Conservation (phyloP, 2,113 vertebrate genomes). For the Carassius carassius region DNA sequence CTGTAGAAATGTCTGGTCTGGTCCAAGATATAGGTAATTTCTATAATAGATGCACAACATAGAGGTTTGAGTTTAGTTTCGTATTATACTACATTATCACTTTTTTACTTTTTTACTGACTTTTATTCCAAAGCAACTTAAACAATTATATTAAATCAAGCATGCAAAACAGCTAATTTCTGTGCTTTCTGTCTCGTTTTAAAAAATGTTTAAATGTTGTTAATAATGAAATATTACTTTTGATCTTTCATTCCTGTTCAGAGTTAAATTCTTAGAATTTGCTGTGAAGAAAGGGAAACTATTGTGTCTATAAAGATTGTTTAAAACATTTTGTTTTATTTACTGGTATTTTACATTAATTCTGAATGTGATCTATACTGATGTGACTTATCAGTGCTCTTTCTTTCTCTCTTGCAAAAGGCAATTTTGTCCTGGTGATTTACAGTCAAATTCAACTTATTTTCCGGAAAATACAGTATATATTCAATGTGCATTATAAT, state of each 20-base stretch:
- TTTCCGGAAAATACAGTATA: background rate
- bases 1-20: background rate
- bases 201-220: too few species aligned
- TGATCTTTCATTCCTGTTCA: background rate
- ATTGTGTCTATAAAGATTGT: background rate
- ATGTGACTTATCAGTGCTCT: background rate
- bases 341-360: background rate
- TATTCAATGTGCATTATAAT: background rate
- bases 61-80: background rate
- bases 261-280: background rate
- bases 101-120: background rate
- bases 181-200: background rate
- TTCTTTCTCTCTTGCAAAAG: background rate
- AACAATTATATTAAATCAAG: background rate
- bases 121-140: background rate
- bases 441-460: background rate
- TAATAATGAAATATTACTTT: too few species aligned
- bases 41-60: background rate
- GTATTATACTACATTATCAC: background rate
- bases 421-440: background rate
- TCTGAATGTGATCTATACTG: background rate
- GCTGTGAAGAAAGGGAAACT: background rate
- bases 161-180: background rate
- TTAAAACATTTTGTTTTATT: background rate
- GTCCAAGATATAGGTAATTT: background rate